Base-by-base conservation (phyloP, 2,113 vertebrate genomes). In the Litocranius walleri region DNA sequence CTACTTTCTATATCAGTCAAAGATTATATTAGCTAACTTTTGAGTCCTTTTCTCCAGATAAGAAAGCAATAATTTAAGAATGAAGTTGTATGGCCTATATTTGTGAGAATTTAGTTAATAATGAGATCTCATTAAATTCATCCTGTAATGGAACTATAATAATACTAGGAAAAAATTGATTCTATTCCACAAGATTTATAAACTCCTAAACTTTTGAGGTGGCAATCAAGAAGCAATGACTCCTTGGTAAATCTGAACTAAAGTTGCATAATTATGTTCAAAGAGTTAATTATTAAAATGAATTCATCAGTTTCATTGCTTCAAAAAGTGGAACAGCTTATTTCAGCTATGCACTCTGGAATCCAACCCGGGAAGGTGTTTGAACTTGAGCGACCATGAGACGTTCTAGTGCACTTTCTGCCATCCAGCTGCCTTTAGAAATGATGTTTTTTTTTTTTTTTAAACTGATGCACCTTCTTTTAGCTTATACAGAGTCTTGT, bases 181-280 rank as follows among this genome's bases (percentile, higher is more conserved):
- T 45, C 17, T 80, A 89, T 88, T 95, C 88, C 61, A 16, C 10
- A 14, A 92, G 50, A 23, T 57, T 2, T 0, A 62, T 90, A 94
- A 93, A 94, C 43, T 94, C 67, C 48, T 52, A 94, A 91, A 64
- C 77, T 48, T 95, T 98, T 84, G 36, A 71, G 86, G 74, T 54
- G 67, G 15, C 3, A 57, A 36, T 36, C 52, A 52, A n/a, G 88
- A 98, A 77, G 40, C 93, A 91, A 12, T 3, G 95, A 59, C 36
- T 97, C 67, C 90, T 84, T 52, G 5, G 3, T 96, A 87, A 93
- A 88, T 88, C 88, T 93, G 86, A 91, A 50, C 92, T 64, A 77
- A 92, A 97, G 90, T 97, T 96, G 97, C 97, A 97, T 96, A 97
- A 97, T 95, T 97, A 97, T 98, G 97, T 94, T 97, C 50, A 95